Evolutionary conservation across 2,113 vertebrate genomes (phyloP), one percentile per base, ranked within the genome.

Genomic region (Onychostoma macrolepis): DNA sequence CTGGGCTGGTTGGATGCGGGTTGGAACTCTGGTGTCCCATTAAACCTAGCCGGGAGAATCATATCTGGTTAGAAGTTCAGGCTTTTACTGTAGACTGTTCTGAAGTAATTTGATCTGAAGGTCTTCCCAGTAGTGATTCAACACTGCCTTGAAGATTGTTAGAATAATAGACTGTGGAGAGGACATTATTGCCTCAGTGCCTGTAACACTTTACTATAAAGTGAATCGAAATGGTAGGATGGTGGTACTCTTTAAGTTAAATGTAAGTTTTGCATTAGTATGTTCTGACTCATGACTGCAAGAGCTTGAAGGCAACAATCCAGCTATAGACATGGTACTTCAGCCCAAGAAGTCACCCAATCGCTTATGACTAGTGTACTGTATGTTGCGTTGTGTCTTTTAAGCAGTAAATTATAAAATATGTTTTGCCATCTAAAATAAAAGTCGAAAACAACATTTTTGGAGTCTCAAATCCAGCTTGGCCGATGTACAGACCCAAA

Each of bases 11-110:
- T 82, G 90, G 48, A 86, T 84, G 89, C 91, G 90, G 93, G 93
- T 93, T 93, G 90, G 88, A 88, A 93, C 93, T 94, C 94, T 95
- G 94, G 94, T 95, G 93, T 91, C 94, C 94, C 87, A 93, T 94
- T 94, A 93, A 93, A 85, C 89, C 91, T 94, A 89, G 91, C 93
- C 92, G 84, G 85, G 89, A 94, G 91, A 91, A 94, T 94, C 94
- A 95, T 95, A 95, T 74, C 48, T 92, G 93, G 92, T 93, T 93
- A 89, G 90, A 93, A 92, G 93, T 94, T 94, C 53, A 86, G 88
- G 79, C 50, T 72, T 58, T 90, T 41, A 45, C 86, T 94, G 89
- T 93, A 92, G 90, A 88, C 89, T 87, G 76, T 89, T 89, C 87
- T 78, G 88, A 89, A 88, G 87, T 94, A 90, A 94, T 92, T 67